These are phyloP conservation scores for Myotis brandtii DNA, from an alignment of 2,113 vertebrate species.

Conservation along the genomic window DNA sequence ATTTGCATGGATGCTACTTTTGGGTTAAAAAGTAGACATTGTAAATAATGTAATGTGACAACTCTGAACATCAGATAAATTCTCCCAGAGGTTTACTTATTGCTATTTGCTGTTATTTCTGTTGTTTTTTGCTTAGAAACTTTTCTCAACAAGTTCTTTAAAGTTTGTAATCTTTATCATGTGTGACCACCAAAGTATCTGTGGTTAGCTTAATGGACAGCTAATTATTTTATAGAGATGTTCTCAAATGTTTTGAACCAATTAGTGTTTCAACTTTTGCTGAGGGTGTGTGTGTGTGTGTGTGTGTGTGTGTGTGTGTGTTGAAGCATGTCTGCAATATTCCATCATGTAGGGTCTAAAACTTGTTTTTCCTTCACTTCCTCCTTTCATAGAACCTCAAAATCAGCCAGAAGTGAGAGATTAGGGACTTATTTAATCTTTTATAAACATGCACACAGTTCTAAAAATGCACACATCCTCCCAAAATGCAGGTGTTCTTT, in stretches of 20 bases:
- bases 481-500: neutral
- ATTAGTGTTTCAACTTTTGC: neutral
- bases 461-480: neutral
- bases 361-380: neutral
- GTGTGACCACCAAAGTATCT: neutral
- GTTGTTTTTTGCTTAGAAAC: neutral
- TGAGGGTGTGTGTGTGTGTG: neutral
- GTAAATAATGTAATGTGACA: neutral
- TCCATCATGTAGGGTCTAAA: neutral
- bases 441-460: neutral
- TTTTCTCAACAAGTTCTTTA: neutral
- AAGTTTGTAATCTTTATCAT: neutral
- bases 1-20: neutral
- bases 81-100: neutral
- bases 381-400: neutral
- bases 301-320: neutral
- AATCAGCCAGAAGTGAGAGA: neutral
- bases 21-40: neutral
- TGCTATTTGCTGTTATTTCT: neutral
- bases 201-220: neutral
- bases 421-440: neutral
- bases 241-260: neutral
- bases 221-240: neutral
- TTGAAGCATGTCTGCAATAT: neutral
- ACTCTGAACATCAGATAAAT: neutral